Conservation (phyloP, 2,113 vertebrate species). For the Gobius niger region DNA sequence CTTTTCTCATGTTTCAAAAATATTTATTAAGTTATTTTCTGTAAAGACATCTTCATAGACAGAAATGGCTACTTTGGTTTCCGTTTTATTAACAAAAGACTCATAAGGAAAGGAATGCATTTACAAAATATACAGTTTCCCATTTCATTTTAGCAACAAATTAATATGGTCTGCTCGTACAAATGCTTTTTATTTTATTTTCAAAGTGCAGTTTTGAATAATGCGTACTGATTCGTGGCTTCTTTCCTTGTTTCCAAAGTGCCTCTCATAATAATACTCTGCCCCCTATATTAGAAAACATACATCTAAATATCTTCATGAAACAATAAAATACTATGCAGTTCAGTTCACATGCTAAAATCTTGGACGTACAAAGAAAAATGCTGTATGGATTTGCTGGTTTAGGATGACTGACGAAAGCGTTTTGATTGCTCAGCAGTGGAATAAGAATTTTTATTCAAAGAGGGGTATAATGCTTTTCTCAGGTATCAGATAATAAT, state of each 20-base stretch:
- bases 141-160: slow-evolving; percentile 9
- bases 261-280: slow-evolving; percentile 25
- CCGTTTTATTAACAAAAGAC: slow-evolving; percentile 27
- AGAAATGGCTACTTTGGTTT: slow-evolving; percentile 60
- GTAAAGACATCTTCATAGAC: slow-evolving; percentile 45
- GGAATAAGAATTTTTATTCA: no score
- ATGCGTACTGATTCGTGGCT: slow-evolving; percentile 47
- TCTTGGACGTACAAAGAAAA: not conserved
- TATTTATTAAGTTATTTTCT: slow-evolving; percentile 40
- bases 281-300: not conserved
- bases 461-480: no score
- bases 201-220: slow-evolving; percentile 50
- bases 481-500: no score
- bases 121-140: slow-evolving; percentile 61
- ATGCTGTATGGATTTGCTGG: not conserved
- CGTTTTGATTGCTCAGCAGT: no score
- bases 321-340: not conserved
- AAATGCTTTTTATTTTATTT: slow-evolving; percentile 18
- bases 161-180: slow-evolving; percentile 6
- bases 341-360: not conserved
- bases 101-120: slow-evolving; percentile 13
- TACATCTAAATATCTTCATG: not conserved
- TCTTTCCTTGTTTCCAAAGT: slow-evolving; percentile 46
- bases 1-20: slow-evolving; percentile 49
- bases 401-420: not conserved